phyloP scores from a whole-genome alignment of 37 sponge, comb jelly and placozoan species.

The Tethya wilhelma region DNA sequence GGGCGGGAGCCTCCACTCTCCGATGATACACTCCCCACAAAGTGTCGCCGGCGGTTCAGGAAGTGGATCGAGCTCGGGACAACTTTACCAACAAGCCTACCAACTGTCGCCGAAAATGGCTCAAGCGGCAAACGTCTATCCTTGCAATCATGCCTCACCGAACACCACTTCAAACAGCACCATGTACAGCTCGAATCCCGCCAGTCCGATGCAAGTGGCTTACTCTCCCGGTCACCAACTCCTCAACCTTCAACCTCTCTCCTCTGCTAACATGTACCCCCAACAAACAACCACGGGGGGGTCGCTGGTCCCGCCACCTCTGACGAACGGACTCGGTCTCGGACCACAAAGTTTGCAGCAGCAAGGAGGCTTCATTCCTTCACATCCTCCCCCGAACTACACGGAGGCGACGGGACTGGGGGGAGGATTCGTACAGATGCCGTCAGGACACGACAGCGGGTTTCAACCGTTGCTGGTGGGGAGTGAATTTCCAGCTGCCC shows the following conservation, averaged over 20 bases:
- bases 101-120: constrained; percentile 28
- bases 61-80: background rate
- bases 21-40: constrained; percentile 24
- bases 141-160: constrained; percentile 10
- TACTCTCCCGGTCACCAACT: constrained; percentile 18
- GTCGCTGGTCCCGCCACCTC: too few relatives aligned
- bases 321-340: too few relatives aligned
- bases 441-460: too few relatives aligned
- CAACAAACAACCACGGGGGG: too few relatives aligned
- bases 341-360: too few relatives aligned
- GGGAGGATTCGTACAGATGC: background rate
- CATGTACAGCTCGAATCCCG: constrained; percentile 15
- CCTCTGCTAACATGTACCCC: too few relatives aligned
- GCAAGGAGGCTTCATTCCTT: constrained; percentile 2
- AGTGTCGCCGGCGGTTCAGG: too few relatives aligned
- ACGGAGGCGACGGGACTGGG: constrained; percentile 4
- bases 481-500: background rate
- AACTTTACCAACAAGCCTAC: background rate
- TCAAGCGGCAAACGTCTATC: too few relatives aligned
- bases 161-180: background rate
- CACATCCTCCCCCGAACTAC: constrained; percentile 30
- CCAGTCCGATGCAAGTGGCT: constrained; percentile 50
- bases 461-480: too few relatives aligned
- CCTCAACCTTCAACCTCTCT: too few relatives aligned
- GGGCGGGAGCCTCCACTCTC: too few relatives aligned